Evolutionary conservation across 2,113 vertebrate species (phyloP), one percentile per base, ranked within the genome.

Genomic region (Chionomys nivalis): DNA sequence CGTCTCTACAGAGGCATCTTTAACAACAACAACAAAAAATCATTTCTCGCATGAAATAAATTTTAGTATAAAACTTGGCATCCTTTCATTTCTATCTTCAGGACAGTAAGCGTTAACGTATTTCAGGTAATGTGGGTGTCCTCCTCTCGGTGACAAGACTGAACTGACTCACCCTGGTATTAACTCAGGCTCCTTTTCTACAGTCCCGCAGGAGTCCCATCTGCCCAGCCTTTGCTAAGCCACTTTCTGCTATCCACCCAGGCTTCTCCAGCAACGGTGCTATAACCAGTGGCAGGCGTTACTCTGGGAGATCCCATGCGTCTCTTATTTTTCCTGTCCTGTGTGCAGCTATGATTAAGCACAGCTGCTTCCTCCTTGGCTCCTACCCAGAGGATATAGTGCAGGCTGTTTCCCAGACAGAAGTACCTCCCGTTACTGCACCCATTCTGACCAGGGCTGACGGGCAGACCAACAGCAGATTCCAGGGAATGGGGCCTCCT

Each of bases 11-110:
- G 73, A 14, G 52, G 52, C 14, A 8, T 39, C 93, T 94, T 77
- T 31, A 78, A 33, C 36, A 49, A 36, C 16, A 55, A 58, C 17
- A 58, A 58, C 16, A 24, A 26, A 72, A 44, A 52, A 33, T 65
- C 14, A 31, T 85, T 76, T 93, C 24, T 63, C 1, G 8, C 81
- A 65, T 31, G 44, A 92, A 96, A 77, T 95, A 94, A 89, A 94
- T 33, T 78, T 77, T 58, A 52, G 36, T 39, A 7, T 47, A 73
- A 72, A 90, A 13, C 4, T 9, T 26, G 47, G 36, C 36, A 73
- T 14, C 8, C 16, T 49, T 61, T 89, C 5, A 4, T 58, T 82
- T 72, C 33, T 82, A 9, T 94, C 31, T 39, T 81, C 3, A 79
- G 44, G 39, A 89, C 28, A 44, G 44, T 14, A 36, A 10, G 12